Conservation (phyloP, 1,140 invertebrate species). For the Rhopalosiphum padi region DNA sequence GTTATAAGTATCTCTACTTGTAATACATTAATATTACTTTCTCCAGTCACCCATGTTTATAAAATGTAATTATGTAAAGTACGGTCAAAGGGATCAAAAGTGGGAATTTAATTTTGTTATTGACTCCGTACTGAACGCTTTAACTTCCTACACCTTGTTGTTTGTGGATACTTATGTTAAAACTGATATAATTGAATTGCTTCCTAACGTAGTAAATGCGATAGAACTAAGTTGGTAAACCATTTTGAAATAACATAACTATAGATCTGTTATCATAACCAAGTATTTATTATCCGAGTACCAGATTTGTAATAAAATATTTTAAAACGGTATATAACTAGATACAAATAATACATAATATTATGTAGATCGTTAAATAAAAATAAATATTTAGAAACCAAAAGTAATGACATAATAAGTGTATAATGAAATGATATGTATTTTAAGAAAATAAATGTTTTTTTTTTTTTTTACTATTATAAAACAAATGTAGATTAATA, state of each 20-base stretch:
- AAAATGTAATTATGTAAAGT: neutral
- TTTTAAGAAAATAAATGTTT: slow-evolving; percentile 19
- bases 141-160: neutral
- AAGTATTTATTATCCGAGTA: neutral
- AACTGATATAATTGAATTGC: neutral
- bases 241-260: neutral
- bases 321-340: neutral
- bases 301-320: neutral
- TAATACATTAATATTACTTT: neutral
- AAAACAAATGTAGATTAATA: slow-evolving; percentile 9
- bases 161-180: neutral
- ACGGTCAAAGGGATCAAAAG: neutral
- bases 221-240: neutral
- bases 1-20: neutral
- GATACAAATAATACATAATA: neutral
- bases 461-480: slow-evolving; percentile 3
- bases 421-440: neutral
- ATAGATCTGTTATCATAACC: neutral
- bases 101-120: neutral
- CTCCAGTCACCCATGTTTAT: neutral
- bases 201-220: neutral
- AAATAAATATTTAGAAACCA: neutral
- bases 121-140: too few species aligned
- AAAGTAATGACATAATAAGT: neutral
- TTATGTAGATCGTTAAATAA: neutral